Evolutionary conservation across 2,797 vertebrate species (phyloP).

Genomic region (Acropternis orthonyx): DNA sequence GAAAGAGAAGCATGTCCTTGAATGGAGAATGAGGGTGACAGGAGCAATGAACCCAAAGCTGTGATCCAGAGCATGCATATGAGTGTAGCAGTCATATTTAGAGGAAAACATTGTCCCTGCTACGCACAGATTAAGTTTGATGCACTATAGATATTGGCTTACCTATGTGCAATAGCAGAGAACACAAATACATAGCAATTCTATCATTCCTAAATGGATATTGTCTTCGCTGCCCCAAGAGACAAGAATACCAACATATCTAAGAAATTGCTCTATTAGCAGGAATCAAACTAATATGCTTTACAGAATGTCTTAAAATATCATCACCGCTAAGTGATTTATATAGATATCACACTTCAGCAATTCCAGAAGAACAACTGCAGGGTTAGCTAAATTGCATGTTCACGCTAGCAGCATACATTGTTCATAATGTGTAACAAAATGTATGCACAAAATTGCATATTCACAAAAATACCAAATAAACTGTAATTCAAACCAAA

Average conservation of each 20-base stretch:
- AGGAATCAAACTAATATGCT: background rate
- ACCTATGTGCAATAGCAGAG: background rate
- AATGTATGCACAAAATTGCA: accelerated
- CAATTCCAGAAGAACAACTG: background rate
- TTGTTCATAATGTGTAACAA: background rate
- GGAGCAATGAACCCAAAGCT: background rate
- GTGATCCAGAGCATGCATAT: accelerated
- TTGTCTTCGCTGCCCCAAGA: background rate
- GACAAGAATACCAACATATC: background rate
- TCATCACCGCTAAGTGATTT: background rate
- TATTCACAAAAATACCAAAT: background rate
- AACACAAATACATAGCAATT: background rate
- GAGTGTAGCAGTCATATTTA: background rate
- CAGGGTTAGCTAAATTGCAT: background rate
- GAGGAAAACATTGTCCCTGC: background rate
- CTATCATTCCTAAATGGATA: background rate
- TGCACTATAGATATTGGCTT: background rate
- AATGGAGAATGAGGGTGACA: background rate
- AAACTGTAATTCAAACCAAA: background rate
- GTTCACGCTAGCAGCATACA: accelerated
- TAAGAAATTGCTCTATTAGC: background rate
- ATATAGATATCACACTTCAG: background rate
- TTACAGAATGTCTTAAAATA: background rate
- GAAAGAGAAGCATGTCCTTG: background rate
- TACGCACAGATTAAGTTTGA: background rate